Conservation (phyloP, 2,888 invertebrate genomes). For the Cephus pulcher region DNA sequence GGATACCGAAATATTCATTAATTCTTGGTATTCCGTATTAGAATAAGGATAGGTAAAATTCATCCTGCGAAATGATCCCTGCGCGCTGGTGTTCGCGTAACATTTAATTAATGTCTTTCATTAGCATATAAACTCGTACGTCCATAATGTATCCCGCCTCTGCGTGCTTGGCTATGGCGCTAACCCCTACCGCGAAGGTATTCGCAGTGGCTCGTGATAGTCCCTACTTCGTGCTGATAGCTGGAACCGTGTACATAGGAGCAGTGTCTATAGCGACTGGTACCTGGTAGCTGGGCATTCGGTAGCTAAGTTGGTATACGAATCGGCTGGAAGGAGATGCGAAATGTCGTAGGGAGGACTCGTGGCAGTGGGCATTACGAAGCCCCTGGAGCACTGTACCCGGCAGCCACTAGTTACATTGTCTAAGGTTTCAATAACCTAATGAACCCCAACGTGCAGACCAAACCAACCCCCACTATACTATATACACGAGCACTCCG, state of each 20-base stretch:
- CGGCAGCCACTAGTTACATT: slow-evolving; percentile 55
- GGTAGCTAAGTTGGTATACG: neutral
- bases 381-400: slow-evolving; percentile 54
- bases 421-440: slow-evolving; percentile 65
- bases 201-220: slow-evolving; percentile 3
- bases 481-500: neutral
- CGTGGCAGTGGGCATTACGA: slow-evolving; percentile 56
- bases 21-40: slow-evolving; percentile 57
- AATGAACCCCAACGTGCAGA: slow-evolving; percentile 53
- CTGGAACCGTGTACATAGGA: neutral
- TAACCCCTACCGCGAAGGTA: neutral
- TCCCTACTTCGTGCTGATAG: neutral
- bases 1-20: neutral
- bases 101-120: slow-evolving; percentile 55
- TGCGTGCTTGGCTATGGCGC: slow-evolving; percentile 26
- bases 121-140: slow-evolving; percentile 55
- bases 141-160: slow-evolving; percentile 39
- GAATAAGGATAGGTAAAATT: slow-evolving; percentile 9
- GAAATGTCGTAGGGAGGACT: slow-evolving; percentile 42
- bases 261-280: neutral
- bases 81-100: slow-evolving; percentile 33
- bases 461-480: slow-evolving; percentile 31
- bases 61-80: slow-evolving; percentile 1
- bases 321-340: slow-evolving; percentile 35
- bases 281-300: neutral